Conservation (phyloP, 2,113 vertebrate genomes). For the Echinops telfairi region DNA sequence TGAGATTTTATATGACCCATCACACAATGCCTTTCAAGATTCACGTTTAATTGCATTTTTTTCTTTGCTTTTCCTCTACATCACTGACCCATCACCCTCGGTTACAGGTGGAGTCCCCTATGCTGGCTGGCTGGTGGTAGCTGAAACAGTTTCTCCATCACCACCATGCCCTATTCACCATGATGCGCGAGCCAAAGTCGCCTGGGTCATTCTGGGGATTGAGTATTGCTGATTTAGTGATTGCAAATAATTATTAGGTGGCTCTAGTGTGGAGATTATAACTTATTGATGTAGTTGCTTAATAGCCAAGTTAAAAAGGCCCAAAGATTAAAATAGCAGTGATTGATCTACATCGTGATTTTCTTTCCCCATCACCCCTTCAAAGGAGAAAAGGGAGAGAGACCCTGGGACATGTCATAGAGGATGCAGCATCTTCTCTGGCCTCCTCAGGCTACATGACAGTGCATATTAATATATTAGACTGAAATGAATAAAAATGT, state of each 20-base stretch:
- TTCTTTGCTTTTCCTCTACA: neutral
- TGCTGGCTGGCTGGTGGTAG: neutral
- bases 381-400: no score
- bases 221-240: accelerated
- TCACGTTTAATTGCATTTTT: neutral
- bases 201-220: neutral
- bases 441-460: accelerated
- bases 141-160: accelerated
- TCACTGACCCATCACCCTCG: no score
- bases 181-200: neutral
- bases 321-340: neutral
- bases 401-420: neutral
- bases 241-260: neutral
- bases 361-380: accelerated
- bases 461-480: neutral
- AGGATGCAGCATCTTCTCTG: accelerated
- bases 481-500: neutral
- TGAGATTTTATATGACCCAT: neutral
- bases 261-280: neutral
- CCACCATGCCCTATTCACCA: no score
- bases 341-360: accelerated
- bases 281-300: neutral
- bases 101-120: no score
- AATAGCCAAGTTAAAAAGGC: no score
- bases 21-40: neutral